A percentile compares a stretch with the other conserved stretches of the same genome.
These are phyloP conservation scores for Hydropsyche tenuis DNA, from an alignment of 1,140 invertebrate species.

Conservation along the genomic window DNA sequence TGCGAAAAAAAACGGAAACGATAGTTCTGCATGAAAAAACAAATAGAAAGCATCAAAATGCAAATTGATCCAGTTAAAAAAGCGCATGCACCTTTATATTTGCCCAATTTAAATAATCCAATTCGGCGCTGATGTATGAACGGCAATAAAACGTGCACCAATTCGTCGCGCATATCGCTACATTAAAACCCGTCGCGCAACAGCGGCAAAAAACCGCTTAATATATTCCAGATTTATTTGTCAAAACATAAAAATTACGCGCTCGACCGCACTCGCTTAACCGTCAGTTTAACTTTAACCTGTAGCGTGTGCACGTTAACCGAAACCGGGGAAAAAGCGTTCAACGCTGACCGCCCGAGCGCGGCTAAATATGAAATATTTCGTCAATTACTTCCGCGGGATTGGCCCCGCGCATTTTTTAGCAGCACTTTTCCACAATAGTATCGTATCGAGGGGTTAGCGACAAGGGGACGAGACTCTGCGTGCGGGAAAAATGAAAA, in stretches of 20 bases:
- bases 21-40: no score
- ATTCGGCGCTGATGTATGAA: no score
- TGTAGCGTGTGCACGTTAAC: conserved; percentile 8
- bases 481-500: no score
- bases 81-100: no score
- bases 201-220: neutral
- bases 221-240: neutral
- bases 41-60: no score
- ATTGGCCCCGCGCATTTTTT: conserved; percentile 27
- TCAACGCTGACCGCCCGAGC: neutral
- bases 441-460: neutral
- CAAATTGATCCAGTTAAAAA: no score
- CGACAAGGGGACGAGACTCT: neutral
- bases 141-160: no score
- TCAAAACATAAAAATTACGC: neutral
- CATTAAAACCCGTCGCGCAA: no score
- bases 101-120: no score
- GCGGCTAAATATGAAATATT: conserved; percentile 32
- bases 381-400: conserved; percentile 35
- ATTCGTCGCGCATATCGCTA: no score
- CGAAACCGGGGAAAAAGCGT: neutral
- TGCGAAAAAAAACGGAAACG: no score
- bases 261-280: neutral
- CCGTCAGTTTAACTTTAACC: conserved; percentile 19
- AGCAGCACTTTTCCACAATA: neutral